phyloP scores from a whole-genome alignment of 2,113 vertebrate species.

The Trachemys scripta region DNA sequence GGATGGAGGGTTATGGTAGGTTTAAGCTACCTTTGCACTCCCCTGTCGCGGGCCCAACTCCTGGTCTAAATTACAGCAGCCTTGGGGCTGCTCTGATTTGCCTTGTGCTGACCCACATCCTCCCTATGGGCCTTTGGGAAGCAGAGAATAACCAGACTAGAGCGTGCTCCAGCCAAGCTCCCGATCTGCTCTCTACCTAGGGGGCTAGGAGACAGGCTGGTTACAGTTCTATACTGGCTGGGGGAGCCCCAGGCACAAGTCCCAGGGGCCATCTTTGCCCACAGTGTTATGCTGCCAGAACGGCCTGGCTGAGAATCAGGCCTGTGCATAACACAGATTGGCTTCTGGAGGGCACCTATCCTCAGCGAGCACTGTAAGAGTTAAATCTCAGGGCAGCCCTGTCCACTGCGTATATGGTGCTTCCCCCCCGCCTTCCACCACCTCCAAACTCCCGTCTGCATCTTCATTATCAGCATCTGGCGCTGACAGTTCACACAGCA shows the following conservation, averaged over 20 bases:
- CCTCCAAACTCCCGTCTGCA: not conserved
- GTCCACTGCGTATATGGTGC: fast-evolving
- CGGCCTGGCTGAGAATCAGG: too few species aligned
- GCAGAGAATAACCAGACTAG: not conserved
- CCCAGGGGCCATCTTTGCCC: not conserved
- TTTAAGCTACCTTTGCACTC: not conserved
- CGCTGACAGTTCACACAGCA: slow-evolving; percentile 43
- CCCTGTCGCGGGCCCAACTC: not conserved
- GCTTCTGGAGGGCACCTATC: not conserved
- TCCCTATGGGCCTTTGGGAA: not conserved
- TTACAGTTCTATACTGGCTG: not conserved
- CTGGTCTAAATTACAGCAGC: not conserved
- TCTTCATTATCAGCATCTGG: slow-evolving; percentile 27
- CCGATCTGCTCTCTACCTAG: not conserved
- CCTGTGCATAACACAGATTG: not conserved
- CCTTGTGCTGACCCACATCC: not conserved
- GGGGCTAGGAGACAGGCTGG: not conserved
- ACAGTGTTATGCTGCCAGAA: not conserved
- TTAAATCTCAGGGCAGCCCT: not conserved
- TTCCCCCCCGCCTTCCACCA: not conserved
- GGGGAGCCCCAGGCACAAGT: not conserved
- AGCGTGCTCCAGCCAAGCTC: not conserved
- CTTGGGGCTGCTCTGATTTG: not conserved
- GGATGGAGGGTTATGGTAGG: not conserved
- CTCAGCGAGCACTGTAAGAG: not conserved